Evolutionary conservation across 2,113 vertebrate genomes (phyloP).

Genomic region (Mormyrus lacerda): DNA sequence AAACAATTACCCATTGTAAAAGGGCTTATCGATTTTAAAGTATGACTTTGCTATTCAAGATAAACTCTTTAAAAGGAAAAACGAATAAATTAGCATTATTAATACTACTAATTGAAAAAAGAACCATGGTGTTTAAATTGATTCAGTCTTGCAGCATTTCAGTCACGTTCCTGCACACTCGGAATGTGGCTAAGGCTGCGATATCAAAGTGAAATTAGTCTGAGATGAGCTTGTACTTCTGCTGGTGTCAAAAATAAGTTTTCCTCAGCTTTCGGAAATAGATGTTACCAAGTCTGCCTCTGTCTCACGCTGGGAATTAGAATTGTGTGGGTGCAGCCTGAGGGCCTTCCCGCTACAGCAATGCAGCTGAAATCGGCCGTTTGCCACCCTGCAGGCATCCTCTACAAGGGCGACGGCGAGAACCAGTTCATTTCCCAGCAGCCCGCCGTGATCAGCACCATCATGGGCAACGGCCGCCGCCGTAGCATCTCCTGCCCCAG

Average conservation of each 20-base stretch:
- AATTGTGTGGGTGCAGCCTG: not conserved
- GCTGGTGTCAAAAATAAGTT: not conserved
- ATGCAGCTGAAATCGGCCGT: not conserved
- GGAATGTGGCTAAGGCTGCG: slow-evolving; percentile 13
- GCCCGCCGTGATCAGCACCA: slow-evolving; percentile 86
- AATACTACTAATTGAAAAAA: slow-evolving; percentile 17
- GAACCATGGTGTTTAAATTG: not conserved
- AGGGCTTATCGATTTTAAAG: slow-evolving; percentile 19
- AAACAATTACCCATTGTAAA: slow-evolving; percentile 1
- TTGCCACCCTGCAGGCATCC: slow-evolving; percentile 67
- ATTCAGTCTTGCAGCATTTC: slow-evolving; percentile 7
- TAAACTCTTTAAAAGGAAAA: slow-evolving; percentile 17
- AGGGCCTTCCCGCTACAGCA: not conserved
- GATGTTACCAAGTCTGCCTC: not conserved
- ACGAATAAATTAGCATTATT: slow-evolving; percentile 31
- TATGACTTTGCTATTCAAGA: slow-evolving; percentile 15
- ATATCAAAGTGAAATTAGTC: slow-evolving; percentile 28
- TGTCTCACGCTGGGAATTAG: not conserved
- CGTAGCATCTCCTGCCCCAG: slow-evolving; percentile 97
- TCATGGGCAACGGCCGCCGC: slow-evolving; percentile 92
- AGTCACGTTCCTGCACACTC: slow-evolving; percentile 11
- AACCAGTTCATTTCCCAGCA: slow-evolving; percentile 95
- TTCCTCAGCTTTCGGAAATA: not conserved
- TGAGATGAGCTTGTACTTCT: slow-evolving; percentile 13
- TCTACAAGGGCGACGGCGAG: slow-evolving; percentile 95